Conservation (phyloP, 2,797 vertebrate genomes). For the Xiphorhynchus erythropygius region DNA sequence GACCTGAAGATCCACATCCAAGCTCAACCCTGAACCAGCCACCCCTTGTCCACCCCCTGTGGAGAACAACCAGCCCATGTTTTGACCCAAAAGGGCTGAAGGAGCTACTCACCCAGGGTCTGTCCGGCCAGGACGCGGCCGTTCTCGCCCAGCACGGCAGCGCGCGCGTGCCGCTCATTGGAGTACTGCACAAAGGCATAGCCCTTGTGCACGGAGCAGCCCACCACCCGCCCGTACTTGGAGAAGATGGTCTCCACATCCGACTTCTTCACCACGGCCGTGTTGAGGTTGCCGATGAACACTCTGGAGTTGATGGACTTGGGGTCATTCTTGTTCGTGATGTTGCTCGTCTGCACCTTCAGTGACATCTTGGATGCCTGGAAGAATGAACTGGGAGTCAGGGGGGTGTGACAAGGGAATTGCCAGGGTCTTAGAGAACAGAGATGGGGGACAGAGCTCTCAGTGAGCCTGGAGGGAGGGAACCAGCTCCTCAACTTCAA, state of each 20-base stretch:
- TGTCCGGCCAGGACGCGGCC: constrained; percentile 89
- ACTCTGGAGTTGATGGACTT: constrained; percentile 95
- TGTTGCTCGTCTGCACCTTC: constrained; percentile 93
- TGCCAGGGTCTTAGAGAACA: neutral
- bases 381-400: neutral
- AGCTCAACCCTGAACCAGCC: neutral
- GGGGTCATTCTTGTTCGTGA: constrained; percentile 97
- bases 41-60: neutral
- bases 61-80: too few species aligned
- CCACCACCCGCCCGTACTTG: constrained; percentile 90
- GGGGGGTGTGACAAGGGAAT: neutral
- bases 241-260: constrained; percentile 93
- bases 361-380: constrained; percentile 85
- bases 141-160: constrained; percentile 91
- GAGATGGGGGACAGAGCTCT: neutral
- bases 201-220: constrained; percentile 94
- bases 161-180: constrained; percentile 88
- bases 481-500: neutral
- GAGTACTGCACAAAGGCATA: constrained; percentile 94
- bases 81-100: neutral
- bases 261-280: constrained; percentile 91
- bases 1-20: neutral
- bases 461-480: neutral
- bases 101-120: constrained; percentile 83
- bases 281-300: constrained; percentile 96